Conservation (phyloP, 2,113 vertebrate genomes). For the Chelonoidis abingdonii region DNA sequence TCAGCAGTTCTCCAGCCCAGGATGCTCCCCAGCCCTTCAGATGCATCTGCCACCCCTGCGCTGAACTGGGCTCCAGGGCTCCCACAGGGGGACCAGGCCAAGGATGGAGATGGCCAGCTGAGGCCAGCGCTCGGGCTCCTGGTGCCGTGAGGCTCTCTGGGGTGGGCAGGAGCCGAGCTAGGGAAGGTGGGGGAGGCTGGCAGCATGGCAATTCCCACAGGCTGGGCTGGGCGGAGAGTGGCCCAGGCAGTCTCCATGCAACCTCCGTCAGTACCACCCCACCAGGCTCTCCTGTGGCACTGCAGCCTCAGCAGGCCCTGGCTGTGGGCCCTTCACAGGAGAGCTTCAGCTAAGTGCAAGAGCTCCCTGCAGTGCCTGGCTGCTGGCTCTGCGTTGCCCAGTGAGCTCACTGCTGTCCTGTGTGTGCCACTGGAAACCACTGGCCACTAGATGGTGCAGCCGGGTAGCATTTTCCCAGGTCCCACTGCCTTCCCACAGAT, state of each 20-base stretch:
- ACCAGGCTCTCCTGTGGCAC: conserved; percentile 61
- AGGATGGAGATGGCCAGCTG: background rate
- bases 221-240: background rate
- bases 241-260: background rate
- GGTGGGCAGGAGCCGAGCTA: too few species aligned
- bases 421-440: background rate
- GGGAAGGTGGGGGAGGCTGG: background rate
- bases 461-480: too few species aligned
- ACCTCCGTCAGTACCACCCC: conserved; percentile 40
- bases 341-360: background rate
- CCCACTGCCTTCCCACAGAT: background rate
- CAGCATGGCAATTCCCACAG: background rate
- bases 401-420: background rate
- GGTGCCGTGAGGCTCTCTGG: background rate
- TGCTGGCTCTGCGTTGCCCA: background rate
- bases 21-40: background rate
- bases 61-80: background rate
- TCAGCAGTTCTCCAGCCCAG: rapidly evolving
- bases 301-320: conserved; percentile 38
- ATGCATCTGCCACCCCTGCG: background rate
- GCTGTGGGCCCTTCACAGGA: background rate
- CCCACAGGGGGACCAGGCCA: background rate
- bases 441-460: background rate
- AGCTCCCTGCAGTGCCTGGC: background rate
- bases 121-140: background rate